These are phyloP conservation scores for Xestia xanthographa DNA, from an alignment of 2,888 invertebrate genomes.

Conservation along the genomic window DNA sequence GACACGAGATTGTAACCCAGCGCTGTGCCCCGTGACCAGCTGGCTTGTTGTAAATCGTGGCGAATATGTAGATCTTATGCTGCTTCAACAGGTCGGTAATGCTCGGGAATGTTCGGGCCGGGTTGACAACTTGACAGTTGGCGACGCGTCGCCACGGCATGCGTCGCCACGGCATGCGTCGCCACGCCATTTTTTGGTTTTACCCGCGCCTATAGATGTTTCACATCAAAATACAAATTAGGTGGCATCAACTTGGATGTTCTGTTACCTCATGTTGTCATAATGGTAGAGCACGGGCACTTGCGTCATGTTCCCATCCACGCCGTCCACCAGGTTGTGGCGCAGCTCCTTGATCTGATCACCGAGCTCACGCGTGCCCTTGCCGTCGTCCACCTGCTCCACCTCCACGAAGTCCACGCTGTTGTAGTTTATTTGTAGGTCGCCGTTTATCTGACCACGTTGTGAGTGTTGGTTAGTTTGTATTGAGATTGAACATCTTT, in stretches of 20 bases:
- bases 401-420: slow-evolving; percentile 99
- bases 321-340: slow-evolving; percentile 93
- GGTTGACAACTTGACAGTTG: too few species aligned
- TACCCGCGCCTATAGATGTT: too few species aligned
- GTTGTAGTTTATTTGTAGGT: slow-evolving; percentile 97
- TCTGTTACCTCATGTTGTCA: slow-evolving; percentile 93
- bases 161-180: too few species aligned
- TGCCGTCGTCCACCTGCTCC: slow-evolving; percentile 94
- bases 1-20: too few species aligned
- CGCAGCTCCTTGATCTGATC: slow-evolving; percentile 91
- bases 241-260: neutral
- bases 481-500: neutral
- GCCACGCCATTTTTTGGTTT: too few species aligned
- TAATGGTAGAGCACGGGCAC: slow-evolving; percentile 95
- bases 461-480: neutral
- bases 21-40: too few species aligned
- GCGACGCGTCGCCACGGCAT: too few species aligned
- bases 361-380: slow-evolving; percentile 92
- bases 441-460: slow-evolving; percentile 88
- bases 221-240: too few species aligned
- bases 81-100: too few species aligned
- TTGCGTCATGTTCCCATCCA: slow-evolving; percentile 91
- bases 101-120: too few species aligned
- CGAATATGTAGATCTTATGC: too few species aligned
- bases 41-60: too few species aligned